Percentiles rank a stretch among this genome's conserved stretches.
phyloP scores from a whole-genome alignment of 2,797 vertebrate genomes.

The Zenarchopterus dispar region DNA sequence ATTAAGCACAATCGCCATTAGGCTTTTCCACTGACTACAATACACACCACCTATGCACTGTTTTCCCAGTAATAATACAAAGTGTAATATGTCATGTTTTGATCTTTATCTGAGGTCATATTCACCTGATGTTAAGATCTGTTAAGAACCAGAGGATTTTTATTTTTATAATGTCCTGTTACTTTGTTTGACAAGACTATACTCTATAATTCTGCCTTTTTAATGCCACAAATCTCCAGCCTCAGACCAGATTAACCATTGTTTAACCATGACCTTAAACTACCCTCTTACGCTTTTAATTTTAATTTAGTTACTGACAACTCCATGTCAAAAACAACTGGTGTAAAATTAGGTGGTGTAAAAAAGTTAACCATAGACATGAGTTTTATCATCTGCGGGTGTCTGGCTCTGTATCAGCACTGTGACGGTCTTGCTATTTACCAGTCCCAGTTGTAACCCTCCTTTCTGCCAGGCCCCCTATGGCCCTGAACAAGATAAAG shows the following conservation, averaged over 20 bases:
- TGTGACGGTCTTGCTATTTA: background rate
- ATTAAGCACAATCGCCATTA: no score
- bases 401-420: background rate
- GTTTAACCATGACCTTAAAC: conserved; percentile 22
- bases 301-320: conserved; percentile 2
- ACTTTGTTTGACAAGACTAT: no score
- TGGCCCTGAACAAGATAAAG: background rate
- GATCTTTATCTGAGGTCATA: no score
- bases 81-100: no score
- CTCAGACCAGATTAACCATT: conserved; percentile 24
- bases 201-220: background rate
- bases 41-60: no score
- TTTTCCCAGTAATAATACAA: no score
- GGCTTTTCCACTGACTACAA: no score
- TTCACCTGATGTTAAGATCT: no score
- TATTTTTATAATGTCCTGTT: background rate
- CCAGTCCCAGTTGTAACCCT: no score
- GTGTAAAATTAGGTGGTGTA: background rate
- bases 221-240: conserved; percentile 34
- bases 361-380: background rate
- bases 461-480: no score
- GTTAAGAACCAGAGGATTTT: no score
- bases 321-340: background rate
- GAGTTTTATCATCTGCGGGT: background rate
- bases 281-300: background rate